Evolutionary conservation across 2,797 vertebrate species (phyloP).

Genomic region (Champsocephalus esox): DNA sequence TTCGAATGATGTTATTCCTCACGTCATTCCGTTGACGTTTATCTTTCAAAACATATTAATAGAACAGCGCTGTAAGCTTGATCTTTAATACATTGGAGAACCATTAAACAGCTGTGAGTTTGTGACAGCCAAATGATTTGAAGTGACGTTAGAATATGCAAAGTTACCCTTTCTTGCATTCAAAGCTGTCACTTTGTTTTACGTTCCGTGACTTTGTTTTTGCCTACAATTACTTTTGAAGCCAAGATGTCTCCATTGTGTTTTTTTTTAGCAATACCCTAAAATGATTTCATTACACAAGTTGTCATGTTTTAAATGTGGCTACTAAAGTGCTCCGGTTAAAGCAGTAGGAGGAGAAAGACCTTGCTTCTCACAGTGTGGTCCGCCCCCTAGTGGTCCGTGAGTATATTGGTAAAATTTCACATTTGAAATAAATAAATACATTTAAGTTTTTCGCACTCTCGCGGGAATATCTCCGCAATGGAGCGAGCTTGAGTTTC

Average conservation of each 20-base stretch:
- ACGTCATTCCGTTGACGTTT: not conserved
- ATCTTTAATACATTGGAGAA: conserved; percentile 37
- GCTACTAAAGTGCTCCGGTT: conserved; percentile 12
- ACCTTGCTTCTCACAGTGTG: not conserved
- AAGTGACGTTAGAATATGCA: conserved; percentile 29
- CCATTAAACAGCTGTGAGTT: conserved; percentile 22
- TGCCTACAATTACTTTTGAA: conserved; percentile 2
- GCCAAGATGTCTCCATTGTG: not conserved
- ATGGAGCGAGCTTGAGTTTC: too few species aligned
- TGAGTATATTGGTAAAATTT: too few species aligned
- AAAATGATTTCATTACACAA: conserved; percentile 23
- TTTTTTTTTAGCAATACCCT: not conserved
- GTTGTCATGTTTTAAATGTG: not conserved
- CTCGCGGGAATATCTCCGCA: too few species aligned
- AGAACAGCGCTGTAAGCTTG: conserved; percentile 10
- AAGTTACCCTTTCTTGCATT: conserved; percentile 26
- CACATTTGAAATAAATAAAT: too few species aligned
- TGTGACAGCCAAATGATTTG: conserved; percentile 4
- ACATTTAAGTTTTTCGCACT: too few species aligned
- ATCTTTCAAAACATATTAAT: conserved; percentile 34
- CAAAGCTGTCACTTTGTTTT: conserved; percentile 24
- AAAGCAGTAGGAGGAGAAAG: conserved; percentile 41
- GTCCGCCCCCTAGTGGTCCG: too few species aligned
- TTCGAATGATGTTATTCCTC: conserved; percentile 3
- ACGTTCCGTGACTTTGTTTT: conserved; percentile 2